A percentile compares a stretch with the other conserved stretches of the same genome.
These are phyloP conservation scores for Drosophila quinaria DNA, from an alignment of 2,888 invertebrate species.

Conservation along the genomic window DNA sequence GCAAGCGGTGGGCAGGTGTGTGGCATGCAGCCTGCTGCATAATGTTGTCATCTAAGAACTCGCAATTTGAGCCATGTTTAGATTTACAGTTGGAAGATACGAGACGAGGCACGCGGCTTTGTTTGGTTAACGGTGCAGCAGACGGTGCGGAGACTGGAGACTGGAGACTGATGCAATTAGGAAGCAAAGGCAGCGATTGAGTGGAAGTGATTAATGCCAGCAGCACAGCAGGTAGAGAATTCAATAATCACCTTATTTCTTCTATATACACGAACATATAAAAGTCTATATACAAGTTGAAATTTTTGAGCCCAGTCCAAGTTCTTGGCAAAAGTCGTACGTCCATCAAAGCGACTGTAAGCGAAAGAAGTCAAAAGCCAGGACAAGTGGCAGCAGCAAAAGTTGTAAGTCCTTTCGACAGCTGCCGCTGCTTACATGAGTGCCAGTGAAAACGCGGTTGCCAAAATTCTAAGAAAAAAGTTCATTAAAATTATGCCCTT, in stretches of 20 bases:
- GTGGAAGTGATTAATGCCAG: slow-evolving; percentile 67
- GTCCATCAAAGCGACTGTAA: slow-evolving; percentile 47
- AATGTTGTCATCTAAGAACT: slow-evolving; percentile 41
- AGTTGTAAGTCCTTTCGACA: slow-evolving; percentile 80
- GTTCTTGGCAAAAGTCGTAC: slow-evolving; percentile 35
- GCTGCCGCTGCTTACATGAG: slow-evolving; percentile 71
- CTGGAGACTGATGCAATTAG: slow-evolving; percentile 59
- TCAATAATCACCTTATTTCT: slow-evolving; percentile 20
- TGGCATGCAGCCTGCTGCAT: slow-evolving; percentile 38
- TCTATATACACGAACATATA: not conserved
- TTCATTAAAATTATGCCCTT: slow-evolving; percentile 82
- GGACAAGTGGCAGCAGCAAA: slow-evolving; percentile 66
- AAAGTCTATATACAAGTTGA: slow-evolving; percentile 10
- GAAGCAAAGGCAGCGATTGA: slow-evolving; percentile 52
- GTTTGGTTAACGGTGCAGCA: slow-evolving; percentile 52
- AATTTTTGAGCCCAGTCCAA: slow-evolving; percentile 40
- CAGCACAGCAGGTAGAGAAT: slow-evolving; percentile 31
- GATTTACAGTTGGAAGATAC: slow-evolving; percentile 58
- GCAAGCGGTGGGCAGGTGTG: slow-evolving; percentile 47
- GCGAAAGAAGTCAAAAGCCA: slow-evolving; percentile 59
- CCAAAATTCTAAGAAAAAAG: slow-evolving; percentile 66
- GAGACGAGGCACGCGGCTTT: slow-evolving; percentile 47
- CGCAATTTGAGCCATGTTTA: slow-evolving; percentile 64
- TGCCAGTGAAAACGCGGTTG: slow-evolving; percentile 27
- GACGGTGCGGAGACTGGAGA: not conserved